phyloP scores from a whole-genome alignment of 2,113 vertebrate species.

The Salvator merianae region DNA sequence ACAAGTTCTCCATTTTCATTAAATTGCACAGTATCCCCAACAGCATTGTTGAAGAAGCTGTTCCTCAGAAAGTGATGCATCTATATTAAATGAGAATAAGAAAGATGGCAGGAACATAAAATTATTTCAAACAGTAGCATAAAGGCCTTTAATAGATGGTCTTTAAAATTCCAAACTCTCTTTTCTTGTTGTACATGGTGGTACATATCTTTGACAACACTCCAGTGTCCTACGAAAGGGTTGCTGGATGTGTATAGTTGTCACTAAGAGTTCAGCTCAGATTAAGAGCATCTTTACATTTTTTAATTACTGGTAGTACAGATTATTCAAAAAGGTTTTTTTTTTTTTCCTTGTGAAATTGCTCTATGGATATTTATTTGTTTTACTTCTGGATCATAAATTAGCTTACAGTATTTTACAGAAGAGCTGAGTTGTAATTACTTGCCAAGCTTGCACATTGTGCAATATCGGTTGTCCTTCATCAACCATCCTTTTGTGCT shows the following conservation, averaged over 20 bases:
- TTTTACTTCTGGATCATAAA: background rate
- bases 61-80: background rate
- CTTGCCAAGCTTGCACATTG: background rate
- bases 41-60: background rate
- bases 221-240: too few relatives aligned
- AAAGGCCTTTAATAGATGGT: background rate
- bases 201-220: too few relatives aligned
- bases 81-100: background rate
- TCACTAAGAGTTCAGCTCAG: too few relatives aligned
- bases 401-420: too few relatives aligned
- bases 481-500: background rate
- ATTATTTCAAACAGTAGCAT: background rate
- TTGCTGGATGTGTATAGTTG: too few relatives aligned
- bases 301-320: too few relatives aligned
- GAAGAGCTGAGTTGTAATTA: background rate
- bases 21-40: background rate
- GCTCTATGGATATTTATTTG: background rate
- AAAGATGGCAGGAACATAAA: background rate
- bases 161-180: background rate
- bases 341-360: background rate
- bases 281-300: too few relatives aligned
- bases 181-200: background rate
- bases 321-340: too few relatives aligned
- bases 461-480: background rate
- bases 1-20: background rate